Percentiles rank a stretch among this genome's conserved stretches.
phyloP scores from a whole-genome alignment of 2,113 vertebrate species.

The Lepisosteus osseus region DNA sequence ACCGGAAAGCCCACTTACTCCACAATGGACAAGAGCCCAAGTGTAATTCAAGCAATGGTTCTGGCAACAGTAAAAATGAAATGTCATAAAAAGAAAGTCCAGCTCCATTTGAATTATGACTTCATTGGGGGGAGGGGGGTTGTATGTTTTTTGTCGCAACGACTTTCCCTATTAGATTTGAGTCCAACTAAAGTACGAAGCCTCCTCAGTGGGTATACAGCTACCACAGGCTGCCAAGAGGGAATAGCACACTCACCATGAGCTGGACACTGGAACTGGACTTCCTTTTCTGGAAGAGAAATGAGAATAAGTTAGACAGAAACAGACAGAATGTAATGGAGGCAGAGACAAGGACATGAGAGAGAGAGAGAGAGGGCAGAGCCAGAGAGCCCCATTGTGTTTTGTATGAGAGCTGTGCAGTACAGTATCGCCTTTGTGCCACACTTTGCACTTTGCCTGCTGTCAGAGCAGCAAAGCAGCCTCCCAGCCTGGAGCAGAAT shows the following conservation, averaged over 20 bases:
- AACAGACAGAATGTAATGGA: slow-evolving; percentile 74
- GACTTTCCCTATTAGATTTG: slow-evolving; percentile 13
- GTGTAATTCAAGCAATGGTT: not conserved
- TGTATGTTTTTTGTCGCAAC: not conserved
- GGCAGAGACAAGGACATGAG: slow-evolving; percentile 35
- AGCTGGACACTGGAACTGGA: slow-evolving; percentile 90
- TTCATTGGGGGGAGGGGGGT: not conserved
- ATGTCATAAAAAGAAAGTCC: slow-evolving; percentile 46
- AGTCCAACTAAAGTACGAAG: not conserved
- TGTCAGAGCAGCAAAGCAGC: not conserved
- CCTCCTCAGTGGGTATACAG: slow-evolving; percentile 2
- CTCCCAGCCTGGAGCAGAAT: not conserved
- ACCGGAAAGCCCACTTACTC: slow-evolving; percentile 1
- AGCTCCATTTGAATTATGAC: slow-evolving; percentile 37
- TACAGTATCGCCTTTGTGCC: not conserved
- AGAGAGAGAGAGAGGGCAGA: slow-evolving; percentile 1
- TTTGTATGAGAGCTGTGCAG: not conserved
- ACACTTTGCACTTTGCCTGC: not conserved
- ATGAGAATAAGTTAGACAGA: slow-evolving; percentile 86
- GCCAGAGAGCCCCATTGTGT: slow-evolving; percentile 1
- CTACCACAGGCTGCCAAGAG: slow-evolving; percentile 7
- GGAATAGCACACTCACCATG: slow-evolving; percentile 76
- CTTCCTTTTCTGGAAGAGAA: slow-evolving; percentile 94
- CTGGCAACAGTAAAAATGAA: slow-evolving; percentile 27
- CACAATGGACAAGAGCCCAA: not conserved